These are phyloP conservation scores for Philonicus albiceps DNA, from an alignment of 2,888 invertebrate genomes.

Conservation along the genomic window DNA sequence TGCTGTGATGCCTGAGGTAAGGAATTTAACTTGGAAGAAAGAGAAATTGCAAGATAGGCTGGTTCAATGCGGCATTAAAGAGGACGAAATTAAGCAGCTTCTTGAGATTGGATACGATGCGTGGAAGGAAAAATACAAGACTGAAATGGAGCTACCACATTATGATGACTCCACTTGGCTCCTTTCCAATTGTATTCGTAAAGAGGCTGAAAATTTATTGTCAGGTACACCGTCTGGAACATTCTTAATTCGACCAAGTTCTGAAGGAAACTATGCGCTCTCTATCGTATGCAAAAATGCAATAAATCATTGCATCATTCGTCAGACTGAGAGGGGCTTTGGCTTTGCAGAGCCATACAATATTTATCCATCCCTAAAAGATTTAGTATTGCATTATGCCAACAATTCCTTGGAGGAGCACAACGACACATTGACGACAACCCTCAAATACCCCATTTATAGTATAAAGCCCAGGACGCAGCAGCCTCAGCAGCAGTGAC, in stretches of 20 bases:
- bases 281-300: conserved; percentile 87
- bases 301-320: conserved; percentile 93
- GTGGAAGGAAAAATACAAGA: conserved; percentile 63
- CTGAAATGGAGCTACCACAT: conserved; percentile 72
- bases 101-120: conserved; percentile 66
- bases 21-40: conserved; percentile 78
- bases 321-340: conserved; percentile 84
- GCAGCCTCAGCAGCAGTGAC: conserved; percentile 33
- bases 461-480: conserved; percentile 38
- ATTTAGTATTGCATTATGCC: conserved; percentile 91
- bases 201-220: conserved; percentile 79
- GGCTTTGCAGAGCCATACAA: conserved; percentile 96
- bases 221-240: conserved; percentile 85
- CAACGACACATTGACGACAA: conserved; percentile 87
- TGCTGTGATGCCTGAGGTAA: conserved; percentile 85
- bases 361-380: conserved; percentile 86
- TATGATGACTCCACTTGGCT: conserved; percentile 81
- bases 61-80: conserved; percentile 76
- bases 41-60: conserved; percentile 84
- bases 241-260: conserved; percentile 89
- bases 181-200: conserved; percentile 77
- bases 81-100: conserved; percentile 75
- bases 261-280: conserved; percentile 83
- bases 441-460: conserved; percentile 79
- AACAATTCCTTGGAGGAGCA: conserved; percentile 93